Evolutionary conservation across 2,113 vertebrate genomes (phyloP).

Genomic region (Nansenia antarctica): DNA sequence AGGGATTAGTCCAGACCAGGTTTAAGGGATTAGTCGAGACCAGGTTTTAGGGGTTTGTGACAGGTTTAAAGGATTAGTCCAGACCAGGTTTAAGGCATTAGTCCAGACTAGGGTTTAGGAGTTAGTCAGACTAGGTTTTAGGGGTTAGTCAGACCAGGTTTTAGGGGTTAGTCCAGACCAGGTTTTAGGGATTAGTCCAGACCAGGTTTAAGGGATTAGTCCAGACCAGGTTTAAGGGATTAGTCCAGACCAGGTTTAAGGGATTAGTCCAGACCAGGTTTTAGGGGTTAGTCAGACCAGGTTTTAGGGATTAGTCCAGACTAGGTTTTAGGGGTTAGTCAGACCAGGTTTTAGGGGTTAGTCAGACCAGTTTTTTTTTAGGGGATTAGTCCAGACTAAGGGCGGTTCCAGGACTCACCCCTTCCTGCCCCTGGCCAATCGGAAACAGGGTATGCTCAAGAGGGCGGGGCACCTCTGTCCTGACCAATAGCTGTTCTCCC

Average conservation of each 20-base stretch:
- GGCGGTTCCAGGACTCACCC: slow-evolving; percentile 67
- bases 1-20: neutral
- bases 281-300: slow-evolving; percentile 30
- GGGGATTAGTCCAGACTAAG: slow-evolving; percentile 23
- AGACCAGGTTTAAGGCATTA: slow-evolving; percentile 1
- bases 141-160: slow-evolving; percentile 17
- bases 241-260: neutral
- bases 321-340: slow-evolving; percentile 52
- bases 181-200: slow-evolving; percentile 22
- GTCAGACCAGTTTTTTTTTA: slow-evolving; percentile 28
- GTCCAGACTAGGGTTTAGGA: neutral
- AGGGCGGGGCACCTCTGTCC: slow-evolving; percentile 49
- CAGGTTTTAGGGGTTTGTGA: too few relatives aligned
- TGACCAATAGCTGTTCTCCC: slow-evolving; percentile 69
- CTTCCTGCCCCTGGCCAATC: slow-evolving; percentile 43
- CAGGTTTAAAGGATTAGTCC: too few relatives aligned
- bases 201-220: neutral
- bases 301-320: slow-evolving; percentile 3
- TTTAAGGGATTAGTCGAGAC: neutral
- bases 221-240: neutral
- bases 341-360: slow-evolving; percentile 11
- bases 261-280: too few relatives aligned
- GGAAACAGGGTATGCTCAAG: slow-evolving; percentile 35
- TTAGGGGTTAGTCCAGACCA: slow-evolving; percentile 15
- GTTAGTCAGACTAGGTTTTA: neutral